phyloP scores from a whole-genome alignment of 1,140 invertebrate genomes.

The Coboldia fuscipes region DNA sequence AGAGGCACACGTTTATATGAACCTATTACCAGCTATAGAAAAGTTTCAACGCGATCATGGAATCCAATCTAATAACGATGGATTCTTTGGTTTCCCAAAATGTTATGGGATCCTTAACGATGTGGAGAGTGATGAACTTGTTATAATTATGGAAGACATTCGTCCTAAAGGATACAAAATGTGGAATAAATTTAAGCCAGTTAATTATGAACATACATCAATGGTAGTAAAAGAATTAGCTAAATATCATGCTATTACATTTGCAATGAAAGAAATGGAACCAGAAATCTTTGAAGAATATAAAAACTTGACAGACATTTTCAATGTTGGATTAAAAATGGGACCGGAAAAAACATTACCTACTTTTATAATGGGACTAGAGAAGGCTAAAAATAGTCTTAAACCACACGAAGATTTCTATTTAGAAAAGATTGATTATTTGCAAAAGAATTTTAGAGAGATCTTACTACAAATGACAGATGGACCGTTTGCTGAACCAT shows the following conservation, averaged over 20 bases:
- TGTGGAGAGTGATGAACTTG: background rate
- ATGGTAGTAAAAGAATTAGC: background rate
- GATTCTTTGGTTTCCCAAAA: slow-evolving; percentile 3
- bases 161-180: slow-evolving; percentile 1
- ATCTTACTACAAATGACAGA: slow-evolving; percentile 7
- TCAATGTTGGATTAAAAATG: background rate
- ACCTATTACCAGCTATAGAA: slow-evolving; percentile 8
- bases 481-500: slow-evolving; percentile 14
- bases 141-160: slow-evolving; percentile 2
- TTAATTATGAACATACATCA: background rate
- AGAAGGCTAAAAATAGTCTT: slow-evolving; percentile 9
- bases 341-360: too few species aligned
- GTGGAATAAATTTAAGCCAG: background rate
- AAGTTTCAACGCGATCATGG: slow-evolving; percentile 9
- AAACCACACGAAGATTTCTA: background rate
- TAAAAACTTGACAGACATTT: background rate
- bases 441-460: slow-evolving; percentile 7
- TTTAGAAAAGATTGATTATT: slow-evolving; percentile 8
- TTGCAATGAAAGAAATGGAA: slow-evolving; percentile 1
- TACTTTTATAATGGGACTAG: too few species aligned
- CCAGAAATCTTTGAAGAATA: background rate
- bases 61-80: slow-evolving; percentile 7
- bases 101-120: background rate
- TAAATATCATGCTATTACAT: slow-evolving; percentile 1
- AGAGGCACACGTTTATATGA: slow-evolving; percentile 12